Percentiles rank a stretch among this genome's conserved stretches.
Evolutionary conservation across 2,797 vertebrate species (phyloP).

Genomic region (Hoplostethus atlanticus): DNA sequence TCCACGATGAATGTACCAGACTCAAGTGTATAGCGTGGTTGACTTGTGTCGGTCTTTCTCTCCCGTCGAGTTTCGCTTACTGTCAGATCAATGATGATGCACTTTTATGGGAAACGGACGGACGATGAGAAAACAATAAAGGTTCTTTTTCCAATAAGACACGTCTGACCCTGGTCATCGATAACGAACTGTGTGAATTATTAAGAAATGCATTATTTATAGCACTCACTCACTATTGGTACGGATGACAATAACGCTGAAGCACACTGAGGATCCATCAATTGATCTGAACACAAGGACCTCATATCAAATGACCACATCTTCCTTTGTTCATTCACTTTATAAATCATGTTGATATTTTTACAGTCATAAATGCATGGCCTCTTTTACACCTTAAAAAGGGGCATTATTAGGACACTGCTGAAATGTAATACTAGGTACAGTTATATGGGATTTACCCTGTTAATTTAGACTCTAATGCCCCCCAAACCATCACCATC

Average conservation of each 20-base stretch:
- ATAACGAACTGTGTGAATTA: background rate
- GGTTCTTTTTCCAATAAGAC: constrained; percentile 83
- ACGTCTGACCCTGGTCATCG: constrained; percentile 32
- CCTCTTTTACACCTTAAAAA: background rate
- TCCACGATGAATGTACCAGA: constrained; percentile 81
- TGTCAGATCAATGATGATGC: constrained; percentile 83
- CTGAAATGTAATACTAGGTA: background rate
- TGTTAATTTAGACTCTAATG: constrained; percentile 2
- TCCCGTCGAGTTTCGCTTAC: constrained; percentile 80
- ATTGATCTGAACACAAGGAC: too few relatives aligned
- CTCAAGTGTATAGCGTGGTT: constrained; percentile 76
- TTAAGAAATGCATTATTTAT: too few relatives aligned
- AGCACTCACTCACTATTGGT: too few relatives aligned
- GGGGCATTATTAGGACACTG: background rate
- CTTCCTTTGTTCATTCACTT: background rate
- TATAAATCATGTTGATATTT: background rate
- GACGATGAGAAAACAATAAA: constrained; percentile 85
- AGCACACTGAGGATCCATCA: too few relatives aligned
- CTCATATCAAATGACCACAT: background rate
- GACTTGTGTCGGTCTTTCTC: constrained; percentile 64
- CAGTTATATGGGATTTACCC: background rate
- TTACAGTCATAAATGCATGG: too few relatives aligned
- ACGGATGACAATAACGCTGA: too few relatives aligned
- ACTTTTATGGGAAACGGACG: constrained; percentile 83
- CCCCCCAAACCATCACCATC: background rate